Conservation (phyloP, 2,888 invertebrate species). For the Rhingia rostrata region DNA sequence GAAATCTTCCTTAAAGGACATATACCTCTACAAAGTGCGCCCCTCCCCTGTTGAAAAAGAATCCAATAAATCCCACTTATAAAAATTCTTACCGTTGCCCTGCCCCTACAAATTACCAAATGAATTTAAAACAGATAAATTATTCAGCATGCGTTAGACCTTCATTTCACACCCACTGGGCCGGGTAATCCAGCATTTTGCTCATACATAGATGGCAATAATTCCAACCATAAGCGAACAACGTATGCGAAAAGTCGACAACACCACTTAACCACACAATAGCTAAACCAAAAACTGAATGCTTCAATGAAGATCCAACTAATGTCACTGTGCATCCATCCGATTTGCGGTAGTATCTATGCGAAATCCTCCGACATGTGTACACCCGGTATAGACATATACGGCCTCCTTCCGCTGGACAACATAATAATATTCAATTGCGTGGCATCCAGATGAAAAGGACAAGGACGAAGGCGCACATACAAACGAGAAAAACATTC, state of each 20-base stretch:
- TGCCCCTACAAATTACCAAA: constrained; percentile 31
- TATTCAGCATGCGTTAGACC: constrained; percentile 47
- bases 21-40: background rate
- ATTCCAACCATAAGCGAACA: constrained; percentile 38
- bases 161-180: constrained; percentile 16
- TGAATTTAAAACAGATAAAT: constrained; percentile 57
- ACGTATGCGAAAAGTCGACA: constrained; percentile 68
- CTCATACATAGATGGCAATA: constrained; percentile 45
- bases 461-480: constrained; percentile 30
- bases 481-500: constrained; percentile 1
- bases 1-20: background rate
- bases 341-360: constrained; percentile 26
- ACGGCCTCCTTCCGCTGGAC: background rate
- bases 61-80: background rate
- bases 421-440: constrained; percentile 67
- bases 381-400: constrained; percentile 1
- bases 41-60: background rate
- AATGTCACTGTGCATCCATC: constrained; percentile 42
- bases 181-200: constrained; percentile 52
- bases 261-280: constrained; percentile 66
- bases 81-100: background rate
- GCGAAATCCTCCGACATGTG: constrained; percentile 29
- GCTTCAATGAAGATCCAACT: constrained; percentile 57
- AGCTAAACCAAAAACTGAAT: constrained; percentile 39
- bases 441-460: constrained; percentile 24